Percentiles rank a stretch among this genome's conserved stretches.
Conservation (phyloP, 1,140 invertebrate species). For the Psix sp. region DNA sequence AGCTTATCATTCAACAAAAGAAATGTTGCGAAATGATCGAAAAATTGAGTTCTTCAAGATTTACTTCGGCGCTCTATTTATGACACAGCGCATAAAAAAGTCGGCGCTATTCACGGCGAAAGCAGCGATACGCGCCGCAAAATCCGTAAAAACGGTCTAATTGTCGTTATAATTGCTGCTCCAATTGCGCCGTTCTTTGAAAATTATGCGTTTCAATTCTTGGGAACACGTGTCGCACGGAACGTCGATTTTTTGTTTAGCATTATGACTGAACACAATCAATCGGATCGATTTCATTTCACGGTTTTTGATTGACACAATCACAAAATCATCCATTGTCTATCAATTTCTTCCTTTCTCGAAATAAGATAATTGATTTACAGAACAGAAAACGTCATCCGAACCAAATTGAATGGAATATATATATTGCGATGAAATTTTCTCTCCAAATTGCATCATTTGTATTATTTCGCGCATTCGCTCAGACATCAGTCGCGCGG, state of each 20-base stretch:
- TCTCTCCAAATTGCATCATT: no score
- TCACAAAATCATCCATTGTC: constrained; percentile 26
- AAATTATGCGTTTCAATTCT: constrained; percentile 49
- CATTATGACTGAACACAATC: constrained; percentile 35
- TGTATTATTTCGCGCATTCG: no score
- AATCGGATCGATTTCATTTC: constrained; percentile 29
- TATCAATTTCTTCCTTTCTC: neutral
- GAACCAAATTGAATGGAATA: no score
- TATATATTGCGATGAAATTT: no score
- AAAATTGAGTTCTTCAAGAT: constrained; percentile 16
- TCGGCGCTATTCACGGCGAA: constrained; percentile 44
- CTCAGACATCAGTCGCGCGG: no score
- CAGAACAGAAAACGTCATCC: no score
- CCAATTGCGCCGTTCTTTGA: constrained; percentile 47
- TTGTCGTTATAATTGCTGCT: constrained; percentile 60
- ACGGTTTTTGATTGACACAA: constrained; percentile 35
- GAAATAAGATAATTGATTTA: no score
- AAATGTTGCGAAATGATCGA: neutral
- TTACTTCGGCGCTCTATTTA: constrained; percentile 52
- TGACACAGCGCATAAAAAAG: constrained; percentile 25
- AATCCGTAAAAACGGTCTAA: constrained; percentile 61
- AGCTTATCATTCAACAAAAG: neutral
- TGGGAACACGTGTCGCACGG: constrained; percentile 49
- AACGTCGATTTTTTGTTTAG: constrained; percentile 53
- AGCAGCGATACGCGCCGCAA: constrained; percentile 54